phyloP scores from a whole-genome alignment of 2,797 vertebrate species.

The Cryptoblepharus egeriae region DNA sequence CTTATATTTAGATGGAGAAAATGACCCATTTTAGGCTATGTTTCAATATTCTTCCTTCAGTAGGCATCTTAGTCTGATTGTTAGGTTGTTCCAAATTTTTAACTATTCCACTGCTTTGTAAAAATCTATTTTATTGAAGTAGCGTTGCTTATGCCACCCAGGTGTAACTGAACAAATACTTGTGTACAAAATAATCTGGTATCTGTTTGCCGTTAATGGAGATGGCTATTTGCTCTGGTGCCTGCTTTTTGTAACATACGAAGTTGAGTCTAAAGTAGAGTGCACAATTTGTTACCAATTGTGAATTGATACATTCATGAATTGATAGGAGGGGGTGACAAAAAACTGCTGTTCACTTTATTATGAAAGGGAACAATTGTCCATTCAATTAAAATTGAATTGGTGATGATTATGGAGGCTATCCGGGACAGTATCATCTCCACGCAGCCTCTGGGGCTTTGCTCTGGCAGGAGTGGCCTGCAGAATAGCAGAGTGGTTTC shows the following conservation, averaged over 20 bases:
- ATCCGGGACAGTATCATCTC: no score
- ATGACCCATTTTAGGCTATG: constrained; percentile 60
- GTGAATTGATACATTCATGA: neutral
- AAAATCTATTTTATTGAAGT: constrained; percentile 54
- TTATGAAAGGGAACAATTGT: neutral
- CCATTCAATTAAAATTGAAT: neutral
- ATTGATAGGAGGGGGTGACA: neutral
- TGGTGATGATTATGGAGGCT: no score
- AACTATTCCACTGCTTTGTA: constrained; percentile 53
- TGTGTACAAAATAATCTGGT: neutral
- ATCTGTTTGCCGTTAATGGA: neutral
- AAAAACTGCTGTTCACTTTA: neutral
- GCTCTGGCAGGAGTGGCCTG: no score
- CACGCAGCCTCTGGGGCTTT: no score
- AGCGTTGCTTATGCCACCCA: neutral
- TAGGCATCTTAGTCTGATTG: constrained; percentile 47
- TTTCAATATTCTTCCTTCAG: constrained; percentile 58
- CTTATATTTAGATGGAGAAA: constrained; percentile 61
- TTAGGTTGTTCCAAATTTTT: constrained; percentile 35
- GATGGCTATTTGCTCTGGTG: neutral
- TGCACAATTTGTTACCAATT: neutral
- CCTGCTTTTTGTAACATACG: neutral
- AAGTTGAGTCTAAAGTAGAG: neutral
- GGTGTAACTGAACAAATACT: neutral
- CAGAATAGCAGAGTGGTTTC: no score